These are phyloP conservation scores for Agonopterix alstromeriana DNA, from an alignment of 2,888 invertebrate genomes.

Conservation along the genomic window DNA sequence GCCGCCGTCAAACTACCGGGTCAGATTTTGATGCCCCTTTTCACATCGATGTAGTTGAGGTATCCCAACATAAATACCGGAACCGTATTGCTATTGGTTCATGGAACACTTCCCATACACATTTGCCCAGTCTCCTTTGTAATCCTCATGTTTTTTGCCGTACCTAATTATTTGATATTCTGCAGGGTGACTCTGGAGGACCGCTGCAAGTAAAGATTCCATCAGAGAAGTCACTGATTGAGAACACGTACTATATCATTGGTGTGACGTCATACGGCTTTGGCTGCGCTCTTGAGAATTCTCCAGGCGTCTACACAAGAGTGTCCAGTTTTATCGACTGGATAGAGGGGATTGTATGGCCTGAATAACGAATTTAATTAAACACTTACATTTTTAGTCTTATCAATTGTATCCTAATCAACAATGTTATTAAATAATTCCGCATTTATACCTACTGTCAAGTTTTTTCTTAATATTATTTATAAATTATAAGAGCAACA, in stretches of 20 bases:
- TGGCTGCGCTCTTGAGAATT: background rate
- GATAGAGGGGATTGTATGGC: conserved; percentile 7
- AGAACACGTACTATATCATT: conserved; percentile 13
- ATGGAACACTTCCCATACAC: no score
- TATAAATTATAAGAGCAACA: no score
- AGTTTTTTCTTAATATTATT: no score
- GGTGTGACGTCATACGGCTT: conserved; percentile 32
- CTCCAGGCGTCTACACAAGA: conserved; percentile 4
- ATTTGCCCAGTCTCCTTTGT: no score
- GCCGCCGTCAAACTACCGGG: no score
- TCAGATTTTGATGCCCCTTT: background rate
- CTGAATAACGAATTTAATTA: background rate
- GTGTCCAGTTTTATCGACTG: conserved; percentile 7
- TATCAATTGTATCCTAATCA: no score
- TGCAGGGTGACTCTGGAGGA: conserved; percentile 32
- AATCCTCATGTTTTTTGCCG: background rate
- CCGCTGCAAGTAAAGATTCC: conserved; percentile 24
- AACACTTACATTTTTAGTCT: no score
- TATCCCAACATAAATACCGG: background rate
- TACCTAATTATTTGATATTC: background rate
- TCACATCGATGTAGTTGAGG: background rate
- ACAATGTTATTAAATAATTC: no score
- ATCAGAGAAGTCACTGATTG: background rate
- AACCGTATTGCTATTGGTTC: no score
- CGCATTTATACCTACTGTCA: no score